These are phyloP conservation scores for Cuniculus paca DNA, from an alignment of 2,797 vertebrate species.

Conservation along the genomic window DNA sequence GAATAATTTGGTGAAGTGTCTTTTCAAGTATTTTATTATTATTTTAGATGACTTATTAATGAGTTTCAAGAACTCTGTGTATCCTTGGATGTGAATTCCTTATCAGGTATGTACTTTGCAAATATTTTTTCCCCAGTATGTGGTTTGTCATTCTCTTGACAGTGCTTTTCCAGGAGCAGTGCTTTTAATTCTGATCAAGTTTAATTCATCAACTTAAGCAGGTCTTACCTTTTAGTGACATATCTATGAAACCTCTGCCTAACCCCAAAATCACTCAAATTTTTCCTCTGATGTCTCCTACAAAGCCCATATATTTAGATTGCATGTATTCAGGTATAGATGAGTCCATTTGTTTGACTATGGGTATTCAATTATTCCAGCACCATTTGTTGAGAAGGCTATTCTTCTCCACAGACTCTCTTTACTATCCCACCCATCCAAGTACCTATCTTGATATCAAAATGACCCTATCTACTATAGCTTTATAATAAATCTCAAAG, in stretches of 20 bases:
- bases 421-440: neutral
- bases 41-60: neutral
- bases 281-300: neutral
- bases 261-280: neutral
- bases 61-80: slow-evolving; percentile 17
- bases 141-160: neutral
- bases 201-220: neutral
- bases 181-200: neutral
- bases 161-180: neutral
- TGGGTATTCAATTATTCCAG: neutral
- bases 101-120: neutral
- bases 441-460: neutral
- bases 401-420: neutral
- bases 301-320: neutral
- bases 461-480: neutral
- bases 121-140: neutral
- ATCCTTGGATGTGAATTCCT: neutral
- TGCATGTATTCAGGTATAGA: neutral
- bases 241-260: neutral
- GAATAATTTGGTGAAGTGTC: neutral
- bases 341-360: neutral
- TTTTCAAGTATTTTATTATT: neutral
- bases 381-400: neutral
- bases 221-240: neutral
- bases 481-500: slow-evolving; percentile 14